Conservation (phyloP, 2,113 vertebrate genomes). For the Carollia perspicillata region DNA sequence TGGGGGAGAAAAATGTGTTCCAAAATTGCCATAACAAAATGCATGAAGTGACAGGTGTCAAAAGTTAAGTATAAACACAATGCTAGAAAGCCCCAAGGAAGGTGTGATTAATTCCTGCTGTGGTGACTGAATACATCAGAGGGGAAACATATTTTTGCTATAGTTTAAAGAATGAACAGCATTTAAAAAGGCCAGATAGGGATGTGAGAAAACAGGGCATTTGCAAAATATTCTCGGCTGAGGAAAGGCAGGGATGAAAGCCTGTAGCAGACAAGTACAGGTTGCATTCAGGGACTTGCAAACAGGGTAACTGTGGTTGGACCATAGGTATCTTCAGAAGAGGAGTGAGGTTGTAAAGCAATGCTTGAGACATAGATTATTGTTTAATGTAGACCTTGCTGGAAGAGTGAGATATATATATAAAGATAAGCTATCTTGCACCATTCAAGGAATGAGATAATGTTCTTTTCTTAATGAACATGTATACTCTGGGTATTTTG, state of each 20-base stretch:
- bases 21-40: constrained; percentile 39
- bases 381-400: neutral
- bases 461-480: neutral
- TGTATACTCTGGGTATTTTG: neutral
- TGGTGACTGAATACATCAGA: neutral
- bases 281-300: neutral
- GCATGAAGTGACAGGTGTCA: constrained; percentile 6
- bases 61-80: constrained; percentile 41
- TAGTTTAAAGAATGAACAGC: neutral
- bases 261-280: neutral
- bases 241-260: neutral
- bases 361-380: neutral
- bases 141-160: neutral
- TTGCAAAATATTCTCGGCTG: neutral
- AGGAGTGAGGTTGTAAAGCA: neutral
- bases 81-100: neutral
- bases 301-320: neutral
- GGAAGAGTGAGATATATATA: neutral
- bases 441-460: neutral
- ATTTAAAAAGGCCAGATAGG: neutral
- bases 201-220: neutral
- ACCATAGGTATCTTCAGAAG: neutral
- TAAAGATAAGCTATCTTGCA: neutral
- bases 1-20: neutral
- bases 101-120: constrained; percentile 6